Evolutionary conservation across 1,140 invertebrate species (phyloP).

Genomic region (Ceratosolen solmsi): DNA sequence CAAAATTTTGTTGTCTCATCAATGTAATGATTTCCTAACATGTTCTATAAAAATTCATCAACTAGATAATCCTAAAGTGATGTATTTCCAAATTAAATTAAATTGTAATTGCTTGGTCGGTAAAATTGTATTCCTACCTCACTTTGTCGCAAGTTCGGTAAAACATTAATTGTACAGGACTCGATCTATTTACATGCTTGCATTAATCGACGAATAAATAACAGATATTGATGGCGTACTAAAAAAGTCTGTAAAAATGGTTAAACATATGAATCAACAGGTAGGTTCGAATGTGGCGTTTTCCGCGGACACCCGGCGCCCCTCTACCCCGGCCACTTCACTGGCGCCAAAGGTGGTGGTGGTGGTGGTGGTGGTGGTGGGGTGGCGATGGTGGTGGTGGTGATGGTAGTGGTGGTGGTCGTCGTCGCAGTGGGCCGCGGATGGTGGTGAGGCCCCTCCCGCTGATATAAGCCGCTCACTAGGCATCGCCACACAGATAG

Average conservation of each 20-base stretch:
- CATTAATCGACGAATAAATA: no score
- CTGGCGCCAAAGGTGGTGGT: not conserved
- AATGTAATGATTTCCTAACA: no score
- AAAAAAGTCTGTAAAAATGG: not conserved
- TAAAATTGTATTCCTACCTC: no score
- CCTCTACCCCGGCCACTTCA: not conserved
- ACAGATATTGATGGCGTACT: no score
- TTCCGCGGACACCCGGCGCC: not conserved
- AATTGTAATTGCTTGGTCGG: no score
- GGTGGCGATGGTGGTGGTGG: not conserved
- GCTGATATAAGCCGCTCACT: constrained; percentile 75
- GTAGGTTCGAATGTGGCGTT: not conserved
- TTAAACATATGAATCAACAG: not conserved
- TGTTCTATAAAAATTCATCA: no score
- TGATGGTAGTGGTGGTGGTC: constrained; percentile 10
- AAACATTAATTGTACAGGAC: no score
- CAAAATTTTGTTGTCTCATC: no score
- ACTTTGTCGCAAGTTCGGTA: no score
- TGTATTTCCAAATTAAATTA: no score
- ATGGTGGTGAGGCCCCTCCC: constrained; percentile 66
- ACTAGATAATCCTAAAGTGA: no score
- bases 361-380: not conserved
- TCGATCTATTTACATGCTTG: no score
- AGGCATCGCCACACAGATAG: constrained; percentile 71
- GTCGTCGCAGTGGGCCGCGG: not conserved